Evolutionary conservation across 2,113 vertebrate genomes (phyloP).

Genomic region (Centropus bengalensis): DNA sequence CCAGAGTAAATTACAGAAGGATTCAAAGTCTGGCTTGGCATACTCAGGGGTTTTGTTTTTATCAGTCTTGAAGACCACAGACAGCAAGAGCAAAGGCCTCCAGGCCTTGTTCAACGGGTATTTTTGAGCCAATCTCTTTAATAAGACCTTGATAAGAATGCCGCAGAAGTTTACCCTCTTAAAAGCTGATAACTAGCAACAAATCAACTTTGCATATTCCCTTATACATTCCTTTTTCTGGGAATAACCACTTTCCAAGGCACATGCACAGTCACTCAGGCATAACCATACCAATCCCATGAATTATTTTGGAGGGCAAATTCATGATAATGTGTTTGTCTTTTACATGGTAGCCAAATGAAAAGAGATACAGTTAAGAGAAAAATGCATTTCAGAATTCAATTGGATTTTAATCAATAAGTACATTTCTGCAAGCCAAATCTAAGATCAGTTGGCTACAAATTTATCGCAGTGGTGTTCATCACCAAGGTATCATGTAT

Average conservation of each 20-base stretch:
- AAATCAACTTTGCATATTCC: background rate
- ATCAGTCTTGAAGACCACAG: background rate
- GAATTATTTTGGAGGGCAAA: background rate
- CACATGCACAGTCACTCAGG: background rate
- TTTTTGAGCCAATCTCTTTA: background rate
- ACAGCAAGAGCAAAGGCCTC: background rate
- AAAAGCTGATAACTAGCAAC: background rate
- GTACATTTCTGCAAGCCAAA: background rate
- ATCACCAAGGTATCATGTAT: background rate
- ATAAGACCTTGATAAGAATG: background rate
- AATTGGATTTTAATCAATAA: background rate
- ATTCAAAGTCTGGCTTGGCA: constrained; percentile 20
- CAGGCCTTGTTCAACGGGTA: background rate
- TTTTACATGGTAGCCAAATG: background rate
- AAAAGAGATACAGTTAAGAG: background rate
- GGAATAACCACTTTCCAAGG: background rate
- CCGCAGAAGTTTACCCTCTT: background rate
- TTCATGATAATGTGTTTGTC: background rate
- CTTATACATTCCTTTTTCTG: background rate
- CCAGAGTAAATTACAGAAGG: constrained; percentile 28
- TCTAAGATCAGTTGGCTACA: background rate
- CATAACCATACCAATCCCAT: background rate
- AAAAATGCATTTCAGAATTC: background rate
- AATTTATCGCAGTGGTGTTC: background rate
- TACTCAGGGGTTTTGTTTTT: background rate